Evolutionary conservation across 2,888 invertebrate species (phyloP), one percentile per base, ranked within the genome.

Genomic region (Macrophya annulata): DNA sequence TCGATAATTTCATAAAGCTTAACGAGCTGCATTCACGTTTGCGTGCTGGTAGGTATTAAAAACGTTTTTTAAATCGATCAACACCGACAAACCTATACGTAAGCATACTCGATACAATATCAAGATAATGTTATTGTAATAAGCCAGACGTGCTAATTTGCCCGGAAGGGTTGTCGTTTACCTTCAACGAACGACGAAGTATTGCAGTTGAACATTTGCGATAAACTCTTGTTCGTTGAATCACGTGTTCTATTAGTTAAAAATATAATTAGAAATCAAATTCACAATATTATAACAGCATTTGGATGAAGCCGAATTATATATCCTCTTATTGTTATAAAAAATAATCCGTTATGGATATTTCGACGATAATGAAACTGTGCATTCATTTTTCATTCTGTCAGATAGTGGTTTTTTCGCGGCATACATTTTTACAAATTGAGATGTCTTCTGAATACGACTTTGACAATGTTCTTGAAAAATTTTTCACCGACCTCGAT

Each of bases 401-500:
- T 45, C 76, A 37, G 8, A 17, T 6, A 37, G 51, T 37, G n/a
- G 59, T 12, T 62, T 59, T 21, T 5, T 79, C 62, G 59, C 40
- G 43, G 21, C 3, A n/a, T 59, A 31, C 31, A 12, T 62, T 79
- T 21, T 40, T 40, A 21, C 37, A 79, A 59, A 79, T 59, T 62
- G 6, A 62, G 9, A 43, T 43, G 40, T 37, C 40, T 9, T 21
- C 25, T 9, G 10, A 59, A 1, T 4, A 43, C 0, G 40, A 62
- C 62, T 37, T 15, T 15, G 55, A 59, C 10, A 79, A 79, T 21
- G 4, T 79, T 21, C 43, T 79, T 1, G 55, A 43, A 15, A 40
- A 79, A 40, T 79, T 79, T 79, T 79, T 79, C 25, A 12, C 21
- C 5, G 59, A 79, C 17, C 21, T 62, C 4, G 43, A 79, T 15